Evolutionary conservation across 2,888 invertebrate species (phyloP), one percentile per base, ranked within the genome.

Genomic region (Auanema freiburgensis): DNA sequence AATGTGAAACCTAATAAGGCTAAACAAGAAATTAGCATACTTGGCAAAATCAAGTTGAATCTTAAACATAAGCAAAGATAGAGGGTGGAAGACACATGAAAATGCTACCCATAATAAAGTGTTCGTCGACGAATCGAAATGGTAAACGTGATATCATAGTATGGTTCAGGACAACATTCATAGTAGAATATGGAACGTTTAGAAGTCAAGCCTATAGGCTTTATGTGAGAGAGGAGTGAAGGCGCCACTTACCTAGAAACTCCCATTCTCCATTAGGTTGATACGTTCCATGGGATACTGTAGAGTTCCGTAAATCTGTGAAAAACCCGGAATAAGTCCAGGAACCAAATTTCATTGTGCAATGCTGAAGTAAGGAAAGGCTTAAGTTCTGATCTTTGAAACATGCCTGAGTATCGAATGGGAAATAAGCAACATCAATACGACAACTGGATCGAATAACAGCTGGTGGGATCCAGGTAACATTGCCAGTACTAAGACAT

Each of bases 31-130:
- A 98, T 97, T 85, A 98, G 89, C 85, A 97, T 94, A 87, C 96
- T 96, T 76, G 98, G 98, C 85, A 98, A 93, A 86, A 98, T 95
- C 84, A 98, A 89, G 88, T 98, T 98, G 89, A 97, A 96, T 88
- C 51, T 55, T 40, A 40, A 55, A 14, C 24, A 52, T 16, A 24
- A 18, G 2, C 18, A 52, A 23, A 8, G 4, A 12, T 23, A 10
- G 2, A 10, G 24, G 21, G 52, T 18, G 18, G 42, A 14, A 14
- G 18, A 1, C 1, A 41, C n/a, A 14, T 12, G n/a, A 21, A 6
- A 11, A 6, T 23, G n/a, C n/a, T n/a, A 61, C 49, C 74, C 74
- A 51, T 74, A 74, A 44, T 74, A 74, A 11, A 74, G 67, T 0
- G 74, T 74, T 42, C 74, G 53, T n/a, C 76, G 46, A 81, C 96